A percentile compares a stretch with the other conserved stretches of the same genome.
phyloP scores from a whole-genome alignment of 2,888 invertebrate genomes.

The Chrysodeixis includens region DNA sequence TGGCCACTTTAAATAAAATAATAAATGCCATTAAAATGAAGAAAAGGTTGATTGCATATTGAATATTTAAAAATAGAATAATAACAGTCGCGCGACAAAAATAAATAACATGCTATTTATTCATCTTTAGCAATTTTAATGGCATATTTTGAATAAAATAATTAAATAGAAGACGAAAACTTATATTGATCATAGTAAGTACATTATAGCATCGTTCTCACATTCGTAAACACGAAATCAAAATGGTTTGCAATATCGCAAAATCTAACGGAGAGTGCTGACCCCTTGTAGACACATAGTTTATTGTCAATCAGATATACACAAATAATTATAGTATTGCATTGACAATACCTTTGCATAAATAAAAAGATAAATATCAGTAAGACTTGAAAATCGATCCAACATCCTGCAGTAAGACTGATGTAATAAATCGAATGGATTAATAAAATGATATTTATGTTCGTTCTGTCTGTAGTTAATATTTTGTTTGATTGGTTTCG shows the following conservation, averaged over 20 bases:
- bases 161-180: no score
- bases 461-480: conserved; percentile 21
- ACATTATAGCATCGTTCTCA: conserved; percentile 13
- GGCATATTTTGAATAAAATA: no score
- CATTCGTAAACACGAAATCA: conserved; percentile 21
- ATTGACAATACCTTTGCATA: conserved; percentile 27
- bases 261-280: conserved; percentile 24
- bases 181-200: no score
- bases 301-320: conserved; percentile 43
- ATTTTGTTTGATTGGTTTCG: conserved; percentile 10
- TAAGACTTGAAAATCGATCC: conserved; percentile 28
- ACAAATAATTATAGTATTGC: conserved; percentile 33
- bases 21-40: no score
- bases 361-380: conserved; percentile 35
- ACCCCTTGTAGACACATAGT: conserved; percentile 33
- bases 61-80: no score
- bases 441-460: conserved; percentile 37
- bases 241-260: conserved; percentile 20
- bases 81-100: no score
- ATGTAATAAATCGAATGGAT: conserved; percentile 18
- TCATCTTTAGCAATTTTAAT: no score
- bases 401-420: conserved; percentile 26
- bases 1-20: no score
- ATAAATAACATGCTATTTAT: no score
- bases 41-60: no score